Conservation (phyloP, 2,113 vertebrate species). For the Corvus hawaiiensis region DNA sequence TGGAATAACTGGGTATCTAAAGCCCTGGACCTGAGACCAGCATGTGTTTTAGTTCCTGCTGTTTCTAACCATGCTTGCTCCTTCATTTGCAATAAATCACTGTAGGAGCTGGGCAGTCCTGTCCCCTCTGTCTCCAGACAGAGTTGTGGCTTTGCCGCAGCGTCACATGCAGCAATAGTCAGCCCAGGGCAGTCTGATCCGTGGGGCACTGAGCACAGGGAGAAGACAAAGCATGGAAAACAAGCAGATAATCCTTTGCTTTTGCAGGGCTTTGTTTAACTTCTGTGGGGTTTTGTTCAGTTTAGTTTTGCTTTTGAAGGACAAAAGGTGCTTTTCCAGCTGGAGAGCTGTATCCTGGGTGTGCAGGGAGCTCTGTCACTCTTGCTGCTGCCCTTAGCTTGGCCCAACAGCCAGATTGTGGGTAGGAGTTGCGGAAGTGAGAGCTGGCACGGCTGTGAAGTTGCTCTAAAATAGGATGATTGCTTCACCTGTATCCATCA, state of each 20-base stretch:
- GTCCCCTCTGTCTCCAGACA: neutral
- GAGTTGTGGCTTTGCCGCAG: neutral
- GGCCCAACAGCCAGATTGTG: neutral
- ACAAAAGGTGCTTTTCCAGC: neutral
- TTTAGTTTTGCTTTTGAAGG: neutral
- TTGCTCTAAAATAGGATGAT: neutral
- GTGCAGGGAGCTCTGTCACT: neutral
- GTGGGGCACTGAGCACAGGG: neutral
- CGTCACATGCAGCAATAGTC: neutral
- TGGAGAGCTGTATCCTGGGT: neutral
- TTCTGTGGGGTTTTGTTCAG: neutral
- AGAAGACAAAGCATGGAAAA: neutral
- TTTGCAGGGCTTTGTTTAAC: neutral
- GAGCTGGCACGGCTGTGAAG: neutral
- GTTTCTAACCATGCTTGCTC: neutral
- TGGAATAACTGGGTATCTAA: neutral
- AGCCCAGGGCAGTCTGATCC: neutral
- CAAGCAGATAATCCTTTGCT: neutral
- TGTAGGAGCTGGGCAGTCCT: neutral
- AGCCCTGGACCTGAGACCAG: neutral
- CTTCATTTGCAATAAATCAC: neutral
- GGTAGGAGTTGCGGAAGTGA: conserved; percentile 5
- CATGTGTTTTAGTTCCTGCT: neutral
- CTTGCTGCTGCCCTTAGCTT: neutral
- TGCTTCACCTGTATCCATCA: neutral